Conservation (phyloP, 2,888 invertebrate species). For the Tanytarsus gracilentus region DNA sequence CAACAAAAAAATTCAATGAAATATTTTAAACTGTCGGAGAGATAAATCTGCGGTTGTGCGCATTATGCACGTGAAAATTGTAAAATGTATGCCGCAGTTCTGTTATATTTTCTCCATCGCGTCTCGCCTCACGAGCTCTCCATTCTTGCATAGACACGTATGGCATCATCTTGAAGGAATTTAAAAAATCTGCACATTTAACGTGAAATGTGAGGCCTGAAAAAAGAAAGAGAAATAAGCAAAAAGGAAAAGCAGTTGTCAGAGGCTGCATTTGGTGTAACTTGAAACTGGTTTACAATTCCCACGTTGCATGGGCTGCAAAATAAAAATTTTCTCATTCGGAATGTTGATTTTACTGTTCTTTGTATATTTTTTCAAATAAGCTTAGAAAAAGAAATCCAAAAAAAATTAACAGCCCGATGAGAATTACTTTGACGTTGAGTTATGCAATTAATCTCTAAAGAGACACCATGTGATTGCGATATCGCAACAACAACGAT, state of each 20-base stretch:
- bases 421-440: background rate
- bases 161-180: slow-evolving; percentile 5
- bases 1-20: no score
- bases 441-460: slow-evolving; percentile 6
- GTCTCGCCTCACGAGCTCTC: background rate
- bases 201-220: background rate
- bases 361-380: background rate
- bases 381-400: background rate
- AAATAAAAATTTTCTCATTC: no score
- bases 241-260: background rate
- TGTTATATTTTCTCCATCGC: slow-evolving; percentile 15
- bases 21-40: no score
- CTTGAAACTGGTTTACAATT: background rate
- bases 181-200: background rate
- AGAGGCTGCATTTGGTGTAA: background rate
- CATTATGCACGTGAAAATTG: background rate
- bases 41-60: background rate
- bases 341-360: slow-evolving; percentile 2
- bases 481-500: slow-evolving; percentile 12
- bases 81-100: slow-evolving; percentile 4
- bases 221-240: background rate
- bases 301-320: no score
- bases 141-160: background rate
- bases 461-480: slow-evolving; percentile 1
- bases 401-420: background rate